Conservation (phyloP, 2,888 invertebrate genomes). For the Temnothorax unifasciatus region DNA sequence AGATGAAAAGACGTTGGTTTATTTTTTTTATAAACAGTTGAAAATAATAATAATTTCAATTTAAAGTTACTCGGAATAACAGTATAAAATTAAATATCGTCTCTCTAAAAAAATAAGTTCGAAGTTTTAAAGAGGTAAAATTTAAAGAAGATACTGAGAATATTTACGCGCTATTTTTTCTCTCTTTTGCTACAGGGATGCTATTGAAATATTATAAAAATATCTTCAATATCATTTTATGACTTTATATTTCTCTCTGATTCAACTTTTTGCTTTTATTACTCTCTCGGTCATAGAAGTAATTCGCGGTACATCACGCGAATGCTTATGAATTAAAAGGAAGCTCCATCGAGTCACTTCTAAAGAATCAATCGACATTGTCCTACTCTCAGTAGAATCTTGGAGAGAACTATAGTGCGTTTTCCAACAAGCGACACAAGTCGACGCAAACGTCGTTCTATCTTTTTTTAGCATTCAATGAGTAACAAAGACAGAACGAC, state of each 20-base stretch:
- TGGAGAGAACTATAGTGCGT: neutral
- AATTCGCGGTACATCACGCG: neutral
- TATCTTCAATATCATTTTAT: neutral
- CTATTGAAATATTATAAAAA: slow-evolving; percentile 5
- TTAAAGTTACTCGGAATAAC: neutral
- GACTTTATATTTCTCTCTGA: neutral
- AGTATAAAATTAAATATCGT: neutral
- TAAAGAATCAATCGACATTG: slow-evolving; percentile 5
- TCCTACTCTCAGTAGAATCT: neutral
- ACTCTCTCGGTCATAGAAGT: neutral
- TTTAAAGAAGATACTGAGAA: neutral
- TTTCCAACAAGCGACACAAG: too few relatives aligned
- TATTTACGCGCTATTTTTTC: neutral
- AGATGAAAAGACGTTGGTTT: neutral
- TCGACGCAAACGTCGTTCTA: too few relatives aligned
- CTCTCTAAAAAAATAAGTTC: neutral
- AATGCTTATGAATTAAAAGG: slow-evolving; percentile 9
- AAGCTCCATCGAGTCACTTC: neutral
- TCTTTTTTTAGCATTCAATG: too few relatives aligned
- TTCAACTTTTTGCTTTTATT: slow-evolving; percentile 11
- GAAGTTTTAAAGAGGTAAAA: neutral
- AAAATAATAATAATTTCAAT: slow-evolving; percentile 3
- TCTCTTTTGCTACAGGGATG: neutral
- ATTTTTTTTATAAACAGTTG: neutral
- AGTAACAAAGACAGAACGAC: too few relatives aligned